Evolutionary conservation across 2,113 vertebrate species (phyloP), one percentile per base, ranked within the genome.

Genomic region (Gymnocephalus cernua): DNA sequence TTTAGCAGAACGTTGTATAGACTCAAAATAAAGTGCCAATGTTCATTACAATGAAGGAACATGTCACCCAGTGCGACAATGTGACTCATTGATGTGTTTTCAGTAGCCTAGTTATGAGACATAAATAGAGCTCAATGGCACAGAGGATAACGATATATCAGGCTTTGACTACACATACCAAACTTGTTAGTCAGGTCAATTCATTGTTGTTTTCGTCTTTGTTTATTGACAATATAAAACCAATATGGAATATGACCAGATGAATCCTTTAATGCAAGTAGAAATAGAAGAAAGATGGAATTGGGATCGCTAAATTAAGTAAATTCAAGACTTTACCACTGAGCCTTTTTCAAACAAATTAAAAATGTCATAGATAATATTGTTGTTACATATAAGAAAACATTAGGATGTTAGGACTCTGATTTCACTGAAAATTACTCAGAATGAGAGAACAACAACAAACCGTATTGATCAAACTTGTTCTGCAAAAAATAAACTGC

Each of bases 351-450:
- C 61, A 61, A 18, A 32, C 23, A 12, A 57, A 48, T 54, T 21
- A 12, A 0, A 74, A 50, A 56, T 45, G 15, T 45, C 23, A 61
- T 21, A 27, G 1, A 35, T 32, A 61, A 62, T 11, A 11, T 32
- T 38, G 18, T 18, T 56, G 44, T 77, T 21, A 32, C 9, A 50
- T 50, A n/a, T 16, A 21, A 35, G 41, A 78, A 59, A 50, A 66
- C 70, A 41, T 77, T 27, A 70, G 3, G 45, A 27, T 75, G n/a
- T 29, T 38, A 54, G 19, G 23, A 21, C 45, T 77, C 67, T 78
- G 63, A 35, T 29, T 32, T 48, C 57, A 35, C 68, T 61, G 54
- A 80, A 74, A 80, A 79, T 77, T 78, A 79, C 71, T 81, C 61
- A 86, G 74, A 85, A 66, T 35, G 48, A 77, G 47, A 18, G 10